Evolutionary conservation across 2,797 vertebrate genomes (phyloP).

Genomic region (Emys orbicularis): DNA sequence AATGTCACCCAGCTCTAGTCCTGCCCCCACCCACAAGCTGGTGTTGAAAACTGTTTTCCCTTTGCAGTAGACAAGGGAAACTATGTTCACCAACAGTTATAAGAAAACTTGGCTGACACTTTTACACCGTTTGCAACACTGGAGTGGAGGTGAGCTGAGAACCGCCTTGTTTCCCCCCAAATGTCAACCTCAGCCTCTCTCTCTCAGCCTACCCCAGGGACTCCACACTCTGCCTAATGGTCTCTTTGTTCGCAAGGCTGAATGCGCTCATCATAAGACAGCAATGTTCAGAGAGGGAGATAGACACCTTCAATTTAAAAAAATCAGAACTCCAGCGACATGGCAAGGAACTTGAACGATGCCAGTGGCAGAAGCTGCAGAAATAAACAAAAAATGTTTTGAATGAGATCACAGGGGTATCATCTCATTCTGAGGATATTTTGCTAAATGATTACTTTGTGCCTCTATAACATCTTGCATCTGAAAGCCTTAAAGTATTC

Average conservation of each 20-base stretch:
- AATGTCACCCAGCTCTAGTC: not conserved
- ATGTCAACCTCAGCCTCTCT: not conserved
- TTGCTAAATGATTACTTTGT: constrained; percentile 13
- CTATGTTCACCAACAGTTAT: not conserved
- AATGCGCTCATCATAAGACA: not conserved
- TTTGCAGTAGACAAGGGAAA: constrained; percentile 17
- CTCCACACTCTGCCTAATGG: not conserved
- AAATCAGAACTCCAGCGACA: rapidly evolving
- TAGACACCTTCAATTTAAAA: not conserved
- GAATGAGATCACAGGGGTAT: not conserved
- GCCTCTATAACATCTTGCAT: not conserved
- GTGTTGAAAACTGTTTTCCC: not conserved
- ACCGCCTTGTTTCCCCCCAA: not conserved
- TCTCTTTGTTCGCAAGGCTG: not conserved
- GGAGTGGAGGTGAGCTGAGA: not conserved
- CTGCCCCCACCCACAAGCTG: not conserved
- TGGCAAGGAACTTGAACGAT: not conserved
- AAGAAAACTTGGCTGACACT: not conserved
- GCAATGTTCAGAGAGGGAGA: not conserved
- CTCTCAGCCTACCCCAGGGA: not conserved
- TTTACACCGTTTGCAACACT: not conserved
- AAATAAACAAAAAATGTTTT: constrained; percentile 16
- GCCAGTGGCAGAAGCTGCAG: not conserved
- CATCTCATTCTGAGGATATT: not conserved
- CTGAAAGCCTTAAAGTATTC: not conserved